Conservation (phyloP, 2,888 invertebrate genomes). For the Hydriomena furcata region DNA sequence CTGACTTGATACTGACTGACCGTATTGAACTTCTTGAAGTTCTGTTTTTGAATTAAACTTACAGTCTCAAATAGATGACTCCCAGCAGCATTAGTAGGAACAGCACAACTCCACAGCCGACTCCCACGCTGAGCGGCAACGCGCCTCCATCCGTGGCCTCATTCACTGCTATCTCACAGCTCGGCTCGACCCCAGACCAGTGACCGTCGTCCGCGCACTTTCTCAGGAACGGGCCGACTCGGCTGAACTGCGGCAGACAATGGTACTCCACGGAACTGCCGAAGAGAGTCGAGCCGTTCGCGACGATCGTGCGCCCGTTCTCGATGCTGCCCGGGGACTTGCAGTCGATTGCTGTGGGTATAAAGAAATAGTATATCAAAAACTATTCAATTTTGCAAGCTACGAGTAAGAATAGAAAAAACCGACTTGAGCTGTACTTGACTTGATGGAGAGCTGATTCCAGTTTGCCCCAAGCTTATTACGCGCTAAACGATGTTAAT, state of each 20-base stretch:
- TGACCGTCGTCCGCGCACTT: constrained; percentile 92
- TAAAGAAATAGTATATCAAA: background rate
- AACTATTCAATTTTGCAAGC: no score
- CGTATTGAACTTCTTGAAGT: no score
- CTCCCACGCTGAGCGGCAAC: constrained; percentile 91
- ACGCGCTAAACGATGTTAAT: no score
- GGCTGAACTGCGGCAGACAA: constrained; percentile 92
- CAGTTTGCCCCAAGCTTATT: no score
- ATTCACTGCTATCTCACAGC: constrained; percentile 88
- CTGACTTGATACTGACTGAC: no score
- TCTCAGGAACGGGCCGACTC: constrained; percentile 91
- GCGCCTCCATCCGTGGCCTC: constrained; percentile 89
- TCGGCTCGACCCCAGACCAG: constrained; percentile 95
- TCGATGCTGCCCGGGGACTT: constrained; percentile 90
- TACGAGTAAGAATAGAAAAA: no score
- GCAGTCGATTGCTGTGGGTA: constrained; percentile 90
- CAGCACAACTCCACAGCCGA: constrained; percentile 92
- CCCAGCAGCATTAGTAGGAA: constrained; percentile 91
- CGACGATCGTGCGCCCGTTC: constrained; percentile 93
- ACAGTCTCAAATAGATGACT: constrained; percentile 92
- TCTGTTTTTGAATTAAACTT: no score
- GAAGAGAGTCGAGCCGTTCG: constrained; percentile 92
- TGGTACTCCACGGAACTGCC: constrained; percentile 95
- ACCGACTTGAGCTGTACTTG: no score
- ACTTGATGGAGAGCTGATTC: no score